Percentiles rank a stretch among this genome's conserved stretches.
These are phyloP conservation scores for Volucella inflata DNA, from an alignment of 2,888 invertebrate species.

Conservation along the genomic window DNA sequence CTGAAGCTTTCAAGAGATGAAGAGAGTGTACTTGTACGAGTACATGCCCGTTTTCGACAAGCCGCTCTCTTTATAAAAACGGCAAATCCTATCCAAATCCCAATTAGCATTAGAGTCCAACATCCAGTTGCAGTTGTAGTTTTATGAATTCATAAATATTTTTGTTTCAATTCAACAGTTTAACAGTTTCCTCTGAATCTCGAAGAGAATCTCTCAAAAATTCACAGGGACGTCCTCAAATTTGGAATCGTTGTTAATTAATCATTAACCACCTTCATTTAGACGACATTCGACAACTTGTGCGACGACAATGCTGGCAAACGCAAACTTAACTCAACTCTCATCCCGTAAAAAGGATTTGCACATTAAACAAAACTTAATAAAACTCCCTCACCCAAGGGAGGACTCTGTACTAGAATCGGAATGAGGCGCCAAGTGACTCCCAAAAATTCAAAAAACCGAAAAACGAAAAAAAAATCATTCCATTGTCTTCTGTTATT, in stretches of 20 bases:
- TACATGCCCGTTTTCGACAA: too few relatives aligned
- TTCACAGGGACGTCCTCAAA: slow-evolving; percentile 19
- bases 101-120: too few relatives aligned
- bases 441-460: slow-evolving; percentile 61
- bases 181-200: slow-evolving; percentile 44
- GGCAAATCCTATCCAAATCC: too few relatives aligned
- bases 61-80: too few relatives aligned
- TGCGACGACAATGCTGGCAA: slow-evolving; percentile 29
- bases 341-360: slow-evolving; percentile 59
- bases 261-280: slow-evolving; percentile 67
- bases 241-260: slow-evolving; percentile 64
- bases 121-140: too few relatives aligned
- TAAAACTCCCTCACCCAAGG: slow-evolving; percentile 60
- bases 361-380: slow-evolving; percentile 74
- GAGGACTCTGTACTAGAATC: slow-evolving; percentile 18
- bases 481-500: slow-evolving; percentile 68
- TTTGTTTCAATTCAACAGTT: slow-evolving; percentile 53
- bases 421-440: slow-evolving; percentile 6
- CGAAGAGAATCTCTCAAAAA: not conserved
- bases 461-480: not conserved
- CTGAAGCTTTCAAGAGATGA: too few relatives aligned
- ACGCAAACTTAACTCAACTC: slow-evolving; percentile 24
- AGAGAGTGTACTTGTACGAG: too few relatives aligned
- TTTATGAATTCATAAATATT: too few relatives aligned
- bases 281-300: slow-evolving; percentile 33